These are phyloP conservation scores for Noctua janthe DNA, from an alignment of 2,888 invertebrate species.

Conservation along the genomic window DNA sequence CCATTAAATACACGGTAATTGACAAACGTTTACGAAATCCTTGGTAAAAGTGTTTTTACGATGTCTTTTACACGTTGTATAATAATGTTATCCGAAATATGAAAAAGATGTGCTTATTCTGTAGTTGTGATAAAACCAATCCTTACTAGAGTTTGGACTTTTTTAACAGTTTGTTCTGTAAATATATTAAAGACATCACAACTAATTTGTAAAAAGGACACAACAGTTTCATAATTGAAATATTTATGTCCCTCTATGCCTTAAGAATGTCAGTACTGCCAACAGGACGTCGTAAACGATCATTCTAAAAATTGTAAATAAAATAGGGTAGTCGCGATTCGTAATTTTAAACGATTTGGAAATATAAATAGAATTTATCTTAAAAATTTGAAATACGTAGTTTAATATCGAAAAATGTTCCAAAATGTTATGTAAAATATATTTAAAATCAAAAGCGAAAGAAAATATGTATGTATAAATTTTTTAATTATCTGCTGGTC, in stretches of 20 bases:
- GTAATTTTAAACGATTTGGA: conserved; percentile 40
- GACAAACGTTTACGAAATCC: neutral
- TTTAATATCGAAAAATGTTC: conserved; percentile 41
- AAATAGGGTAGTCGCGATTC: conserved; percentile 54
- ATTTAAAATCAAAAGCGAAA: conserved; percentile 51
- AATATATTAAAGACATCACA: conserved; percentile 36
- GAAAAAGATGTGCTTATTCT: neutral
- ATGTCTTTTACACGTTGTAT: neutral
- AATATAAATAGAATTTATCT: conserved; percentile 58
- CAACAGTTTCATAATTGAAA: conserved; percentile 28
- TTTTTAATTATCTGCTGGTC: conserved; percentile 81
- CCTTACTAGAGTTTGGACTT: conserved; percentile 4
- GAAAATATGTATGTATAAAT: conserved; percentile 58
- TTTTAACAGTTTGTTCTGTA: conserved; percentile 49
- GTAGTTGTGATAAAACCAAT: conserved; percentile 16
- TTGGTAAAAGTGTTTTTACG: neutral
- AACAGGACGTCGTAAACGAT: conserved; percentile 45
- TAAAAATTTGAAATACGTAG: conserved; percentile 53
- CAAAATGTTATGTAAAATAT: conserved; percentile 41
- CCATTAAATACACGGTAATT: neutral
- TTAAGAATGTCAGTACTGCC: conserved; percentile 57
- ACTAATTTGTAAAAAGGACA: conserved; percentile 37
- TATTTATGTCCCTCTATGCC: conserved; percentile 15
- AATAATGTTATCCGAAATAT: neutral
- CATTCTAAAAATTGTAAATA: conserved; percentile 66